Evolutionary conservation across 2,113 vertebrate species (phyloP).

Genomic region (Takifugu flavidus): DNA sequence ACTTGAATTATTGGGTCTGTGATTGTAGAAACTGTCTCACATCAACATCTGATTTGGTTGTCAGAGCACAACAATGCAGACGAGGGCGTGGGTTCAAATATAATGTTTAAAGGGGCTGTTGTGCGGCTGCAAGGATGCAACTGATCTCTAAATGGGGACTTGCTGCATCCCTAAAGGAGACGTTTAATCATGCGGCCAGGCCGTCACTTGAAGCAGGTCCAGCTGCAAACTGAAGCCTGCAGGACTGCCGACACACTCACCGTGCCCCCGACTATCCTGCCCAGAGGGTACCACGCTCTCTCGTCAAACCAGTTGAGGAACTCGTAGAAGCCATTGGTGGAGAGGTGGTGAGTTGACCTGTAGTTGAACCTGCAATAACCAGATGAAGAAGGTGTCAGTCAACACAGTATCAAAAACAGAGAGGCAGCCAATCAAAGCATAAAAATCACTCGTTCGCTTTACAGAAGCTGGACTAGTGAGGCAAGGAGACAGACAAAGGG

Average conservation of each 20-base stretch:
- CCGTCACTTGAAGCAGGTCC: not conserved
- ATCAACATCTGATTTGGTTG: no score
- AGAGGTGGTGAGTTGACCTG: constrained; percentile 98
- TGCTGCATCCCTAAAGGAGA: constrained; percentile 15
- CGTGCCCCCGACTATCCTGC: constrained; percentile 97
- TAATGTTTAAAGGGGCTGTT: not conserved
- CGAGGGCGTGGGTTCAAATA: no score
- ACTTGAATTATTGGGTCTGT: no score
- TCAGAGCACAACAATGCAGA: no score
- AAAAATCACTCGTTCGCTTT: not conserved
- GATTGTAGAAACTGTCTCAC: no score
- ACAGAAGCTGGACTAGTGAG: not conserved
- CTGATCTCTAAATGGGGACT: no score
- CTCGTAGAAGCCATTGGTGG: constrained; percentile 98
- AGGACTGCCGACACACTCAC: constrained; percentile 76
- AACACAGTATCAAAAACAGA: not conserved
- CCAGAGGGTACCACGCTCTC: constrained; percentile 97
- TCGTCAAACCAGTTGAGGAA: constrained; percentile 99
- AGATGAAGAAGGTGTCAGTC: not conserved
- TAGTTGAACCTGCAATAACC: constrained; percentile 91
- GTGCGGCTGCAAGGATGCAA: not conserved
- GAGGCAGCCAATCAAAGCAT: not conserved
- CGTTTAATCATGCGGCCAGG: constrained; percentile 2
- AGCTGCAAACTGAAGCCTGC: not conserved
- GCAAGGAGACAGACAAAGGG: not conserved